Evolutionary conservation across 2,888 invertebrate genomes (phyloP).

Genomic region (Quadroppia sp.): DNA sequence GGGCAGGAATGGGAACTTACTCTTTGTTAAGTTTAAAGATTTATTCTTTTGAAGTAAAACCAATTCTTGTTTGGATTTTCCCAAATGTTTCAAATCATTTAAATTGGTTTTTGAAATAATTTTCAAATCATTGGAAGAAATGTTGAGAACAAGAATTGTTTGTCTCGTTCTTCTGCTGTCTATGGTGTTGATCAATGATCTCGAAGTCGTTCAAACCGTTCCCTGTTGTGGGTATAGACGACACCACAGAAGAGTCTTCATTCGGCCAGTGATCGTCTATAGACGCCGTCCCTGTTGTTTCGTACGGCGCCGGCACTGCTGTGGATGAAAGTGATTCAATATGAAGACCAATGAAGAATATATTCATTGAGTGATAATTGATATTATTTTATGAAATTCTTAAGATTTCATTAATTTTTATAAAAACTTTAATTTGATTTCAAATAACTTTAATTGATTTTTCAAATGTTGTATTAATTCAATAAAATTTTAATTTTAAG

Average conservation of each 20-base stretch:
- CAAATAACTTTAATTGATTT: no score
- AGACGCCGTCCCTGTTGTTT: constrained; percentile 30
- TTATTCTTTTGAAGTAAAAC: no score
- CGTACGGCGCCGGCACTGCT: background rate
- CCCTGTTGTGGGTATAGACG: constrained; percentile 23
- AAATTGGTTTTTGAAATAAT: background rate
- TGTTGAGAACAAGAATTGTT: background rate
- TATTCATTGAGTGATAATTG: no score
- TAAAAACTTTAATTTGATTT: no score
- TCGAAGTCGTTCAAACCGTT: background rate
- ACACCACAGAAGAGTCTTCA: background rate
- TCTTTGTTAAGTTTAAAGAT: no score
- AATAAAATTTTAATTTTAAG: no score
- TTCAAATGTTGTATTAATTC: no score
- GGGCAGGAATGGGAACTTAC: no score
- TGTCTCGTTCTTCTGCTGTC: background rate
- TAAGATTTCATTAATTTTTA: no score
- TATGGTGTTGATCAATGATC: background rate
- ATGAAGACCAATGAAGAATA: no score
- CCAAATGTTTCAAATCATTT: background rate
- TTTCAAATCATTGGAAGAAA: background rate
- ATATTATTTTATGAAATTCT: no score
- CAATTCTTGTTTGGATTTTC: no score
- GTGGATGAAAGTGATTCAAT: background rate
- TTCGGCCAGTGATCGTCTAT: background rate